Base-by-base conservation (phyloP, 2,888 invertebrate genomes). In the Drosophila bunnanda region DNA sequence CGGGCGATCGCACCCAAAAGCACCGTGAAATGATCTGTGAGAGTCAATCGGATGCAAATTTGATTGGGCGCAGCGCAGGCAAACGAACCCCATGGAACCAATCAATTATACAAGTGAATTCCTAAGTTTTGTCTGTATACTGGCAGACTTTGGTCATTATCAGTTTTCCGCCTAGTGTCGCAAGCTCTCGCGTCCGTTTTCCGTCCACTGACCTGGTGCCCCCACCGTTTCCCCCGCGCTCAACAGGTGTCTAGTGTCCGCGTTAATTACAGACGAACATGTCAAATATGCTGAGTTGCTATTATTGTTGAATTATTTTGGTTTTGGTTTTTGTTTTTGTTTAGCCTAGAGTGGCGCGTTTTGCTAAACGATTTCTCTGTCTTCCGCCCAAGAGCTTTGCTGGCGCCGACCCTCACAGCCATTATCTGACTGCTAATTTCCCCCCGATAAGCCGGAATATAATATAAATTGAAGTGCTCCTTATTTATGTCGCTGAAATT, bases 291-390 rank as follows among this genome's bases (percentile, higher is more conserved):
- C 64, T 61, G 64, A 61, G 50, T 48, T 50, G 53, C 48, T 52
- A 62, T 62, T 65, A 72, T 60, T 53, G 52, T 46, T 53, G 36
- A 4, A 55, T 34, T 71, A 25, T 54, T 53, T 43, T 54, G 20
- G 20, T n/a, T 22, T 61, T 39, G 25, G 2, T 28, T 46, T 30
- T 61, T 39, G 12, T n/a, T 25, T 46, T 30, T 17, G 17, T 68
- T 72, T 70, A 55, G 74, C 83, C 79, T 71, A 62, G 75, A 83
- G 86, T 83, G 86, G 79, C 84, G 80, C 87, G 84, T 78, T 86
- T 82, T 56, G 73, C 74, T 67, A 61, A 79, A 72, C 56, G 60
- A 17, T 67, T 50, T 46, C 28, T 69, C 39, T 44, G 58, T 34
- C 64, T 65, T 65, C 69, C 72, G 65, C 50, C 53, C 57, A 53